Evolutionary conservation across 2,113 vertebrate species (phyloP).

Genomic region (Brachirus orientalis): DNA sequence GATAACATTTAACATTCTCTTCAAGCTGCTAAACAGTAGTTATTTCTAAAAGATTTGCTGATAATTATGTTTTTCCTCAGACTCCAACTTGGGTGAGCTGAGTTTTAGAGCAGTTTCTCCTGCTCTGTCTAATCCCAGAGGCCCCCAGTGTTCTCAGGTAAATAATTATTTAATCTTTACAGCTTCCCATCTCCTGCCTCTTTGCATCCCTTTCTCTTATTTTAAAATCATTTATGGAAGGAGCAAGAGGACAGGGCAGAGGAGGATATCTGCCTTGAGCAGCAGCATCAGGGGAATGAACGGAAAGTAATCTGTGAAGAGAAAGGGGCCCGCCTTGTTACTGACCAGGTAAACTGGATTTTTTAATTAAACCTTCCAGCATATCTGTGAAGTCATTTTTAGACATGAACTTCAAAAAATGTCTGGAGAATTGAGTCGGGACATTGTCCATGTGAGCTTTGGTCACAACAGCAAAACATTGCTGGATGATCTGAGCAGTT

Average conservation of each 20-base stretch:
- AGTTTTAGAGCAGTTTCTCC: slow-evolving; percentile 73
- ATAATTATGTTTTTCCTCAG: slow-evolving; percentile 27
- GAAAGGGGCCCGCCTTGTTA: too few species aligned
- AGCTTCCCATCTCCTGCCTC: not conserved
- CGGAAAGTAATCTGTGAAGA: slow-evolving; percentile 85
- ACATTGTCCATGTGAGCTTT: too few species aligned
- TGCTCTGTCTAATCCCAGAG: slow-evolving; percentile 38
- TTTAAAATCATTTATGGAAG: slow-evolving; percentile 69
- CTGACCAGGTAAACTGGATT: slow-evolving; percentile 78
- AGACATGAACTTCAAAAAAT: too few species aligned
- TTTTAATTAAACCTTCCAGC: too few species aligned
- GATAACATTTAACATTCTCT: too few species aligned
- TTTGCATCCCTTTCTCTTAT: not conserved
- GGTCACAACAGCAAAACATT: too few species aligned
- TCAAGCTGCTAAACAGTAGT: too few species aligned
- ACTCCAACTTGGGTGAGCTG: slow-evolving; percentile 59
- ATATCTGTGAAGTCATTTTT: too few species aligned
- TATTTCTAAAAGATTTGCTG: not conserved
- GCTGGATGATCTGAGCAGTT: too few species aligned
- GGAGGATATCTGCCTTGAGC: slow-evolving; percentile 62
- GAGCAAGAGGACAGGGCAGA: slow-evolving; percentile 76
- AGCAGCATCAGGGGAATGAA: slow-evolving; percentile 77
- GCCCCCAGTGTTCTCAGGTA: slow-evolving; percentile 77
- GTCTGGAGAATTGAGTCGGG: too few species aligned
- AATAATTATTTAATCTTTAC: not conserved